A percentile compares a stretch with the other conserved stretches of the same genome.
Evolutionary conservation across 2,113 vertebrate species (phyloP).

Genomic region (Oryzias celebensis): DNA sequence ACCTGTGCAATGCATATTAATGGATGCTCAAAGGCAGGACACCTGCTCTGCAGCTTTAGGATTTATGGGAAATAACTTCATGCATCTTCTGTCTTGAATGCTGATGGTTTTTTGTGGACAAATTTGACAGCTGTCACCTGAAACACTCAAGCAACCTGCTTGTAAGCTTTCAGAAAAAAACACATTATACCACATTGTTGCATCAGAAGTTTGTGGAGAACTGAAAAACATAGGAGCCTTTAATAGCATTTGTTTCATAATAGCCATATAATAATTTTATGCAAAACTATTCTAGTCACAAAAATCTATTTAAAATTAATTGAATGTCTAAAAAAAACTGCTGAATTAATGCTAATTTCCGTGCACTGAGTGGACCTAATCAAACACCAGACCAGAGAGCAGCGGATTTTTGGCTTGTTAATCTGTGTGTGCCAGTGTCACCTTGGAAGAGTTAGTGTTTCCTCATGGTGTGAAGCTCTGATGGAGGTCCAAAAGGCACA

Average conservation of each 20-base stretch:
- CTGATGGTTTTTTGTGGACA: not conserved
- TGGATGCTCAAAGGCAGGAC: conserved; percentile 46
- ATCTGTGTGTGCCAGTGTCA: conserved; percentile 24
- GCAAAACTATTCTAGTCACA: no score
- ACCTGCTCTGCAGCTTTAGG: conserved; percentile 42
- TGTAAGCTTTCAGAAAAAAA: no score
- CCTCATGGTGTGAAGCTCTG: conserved; percentile 8
- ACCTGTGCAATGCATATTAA: conserved; percentile 57
- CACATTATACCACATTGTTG: no score
- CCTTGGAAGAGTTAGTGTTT: conserved; percentile 5
- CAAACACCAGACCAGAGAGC: conserved; percentile 20
- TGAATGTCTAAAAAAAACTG: conserved; percentile 10
- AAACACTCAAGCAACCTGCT: not conserved
- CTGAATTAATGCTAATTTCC: conserved; percentile 23
- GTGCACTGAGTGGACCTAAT: conserved; percentile 18
- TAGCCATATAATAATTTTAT: no score
- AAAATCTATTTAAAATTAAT: no score
- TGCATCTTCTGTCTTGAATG: conserved; percentile 10
- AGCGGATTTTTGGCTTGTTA: conserved; percentile 20
- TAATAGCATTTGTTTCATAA: no score
- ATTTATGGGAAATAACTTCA: conserved; percentile 18
- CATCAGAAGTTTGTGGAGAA: no score
- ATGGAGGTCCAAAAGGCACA: conserved; percentile 2
- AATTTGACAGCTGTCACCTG: conserved; percentile 8
- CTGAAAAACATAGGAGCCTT: no score